A percentile compares a stretch with the other conserved stretches of the same genome.
phyloP scores from a whole-genome alignment of 2,888 invertebrate species.

The Craniophora ligustri region DNA sequence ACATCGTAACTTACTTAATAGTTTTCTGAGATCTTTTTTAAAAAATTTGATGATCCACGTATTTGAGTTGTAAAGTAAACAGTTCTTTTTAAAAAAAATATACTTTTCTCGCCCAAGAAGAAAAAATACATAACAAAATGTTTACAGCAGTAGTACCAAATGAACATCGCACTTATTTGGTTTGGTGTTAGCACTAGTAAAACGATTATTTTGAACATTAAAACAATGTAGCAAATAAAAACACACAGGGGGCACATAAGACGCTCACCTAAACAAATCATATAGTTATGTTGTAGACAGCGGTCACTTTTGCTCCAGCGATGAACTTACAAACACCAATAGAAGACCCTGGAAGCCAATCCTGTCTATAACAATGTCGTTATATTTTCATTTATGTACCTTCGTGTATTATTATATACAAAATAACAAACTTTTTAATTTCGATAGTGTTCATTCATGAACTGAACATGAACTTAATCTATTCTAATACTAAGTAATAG shows the following conservation, averaged over 20 bases:
- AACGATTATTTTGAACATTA: slow-evolving; percentile 5
- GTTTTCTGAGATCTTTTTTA: background rate
- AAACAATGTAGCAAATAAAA: background rate
- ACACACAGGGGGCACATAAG: slow-evolving; percentile 2
- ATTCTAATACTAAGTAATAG: too few species aligned
- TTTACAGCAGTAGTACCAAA: too few species aligned
- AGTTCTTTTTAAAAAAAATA: background rate
- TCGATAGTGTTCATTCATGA: too few species aligned
- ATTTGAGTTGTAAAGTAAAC: background rate
- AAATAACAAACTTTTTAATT: too few species aligned
- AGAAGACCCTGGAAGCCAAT: background rate
- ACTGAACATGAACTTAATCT: too few species aligned
- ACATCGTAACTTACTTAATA: background rate
- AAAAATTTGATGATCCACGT: background rate
- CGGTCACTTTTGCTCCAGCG: background rate
- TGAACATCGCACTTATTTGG: too few species aligned
- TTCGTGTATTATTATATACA: too few species aligned
- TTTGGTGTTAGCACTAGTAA: too few species aligned
- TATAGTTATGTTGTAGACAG: background rate
- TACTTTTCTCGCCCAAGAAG: slow-evolving; percentile 3
- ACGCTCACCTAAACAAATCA: too few species aligned
- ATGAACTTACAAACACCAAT: background rate
- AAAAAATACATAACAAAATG: background rate
- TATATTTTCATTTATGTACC: too few species aligned
- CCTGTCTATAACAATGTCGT: too few species aligned